Evolutionary conservation across 2,888 invertebrate genomes (phyloP), one percentile per base, ranked within the genome.

Genomic region (Drosophila rellima): DNA sequence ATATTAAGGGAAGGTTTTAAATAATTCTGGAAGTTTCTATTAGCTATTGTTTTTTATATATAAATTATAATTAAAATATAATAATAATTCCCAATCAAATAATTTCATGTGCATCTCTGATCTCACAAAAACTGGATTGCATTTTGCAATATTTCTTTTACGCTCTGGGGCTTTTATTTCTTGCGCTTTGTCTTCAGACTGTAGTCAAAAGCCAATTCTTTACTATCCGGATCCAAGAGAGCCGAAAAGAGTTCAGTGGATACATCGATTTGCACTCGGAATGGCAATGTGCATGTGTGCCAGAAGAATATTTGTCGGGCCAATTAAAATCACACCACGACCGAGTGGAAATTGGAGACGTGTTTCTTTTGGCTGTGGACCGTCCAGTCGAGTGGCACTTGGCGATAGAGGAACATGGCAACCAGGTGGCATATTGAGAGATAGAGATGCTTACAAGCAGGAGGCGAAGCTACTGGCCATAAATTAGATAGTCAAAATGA

Each of bases 301-400:
- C 68, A 11, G 65, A 63, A 69, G 73, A 83, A 84, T 75, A 89
- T 89, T 88, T 89, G 84, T 89, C 68, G 62, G 75, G 73, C 90
- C 85, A 86, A 86, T 90, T 90, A 90, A 90, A 86, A 86, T 89
- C 88, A 80, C 86, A 88, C 64, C 56, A 70, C 59, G 65, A 77
- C 15, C 63, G 45, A 44, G 37, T 40, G 26, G 54, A 62, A 72
- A 72, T 60, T 62, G 78, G 47, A 54, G 74, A 73, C 73, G 73
- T 75, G 77, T 67, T 63, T 65, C 23, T 13, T 35, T 7, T 26
- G 26, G 26, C 26, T 7, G 26, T 26, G 7, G 29, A 45, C 42
- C 51, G 62, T 33, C 45, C 50, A 45, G 57, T 67, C 63, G 39
- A 55, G 44, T 67, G 63, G 56, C 56, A 62, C 61, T 69, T 80